Evolutionary conservation across 2,797 vertebrate genomes (phyloP).

Genomic region (Lateolabrax maculatus): DNA sequence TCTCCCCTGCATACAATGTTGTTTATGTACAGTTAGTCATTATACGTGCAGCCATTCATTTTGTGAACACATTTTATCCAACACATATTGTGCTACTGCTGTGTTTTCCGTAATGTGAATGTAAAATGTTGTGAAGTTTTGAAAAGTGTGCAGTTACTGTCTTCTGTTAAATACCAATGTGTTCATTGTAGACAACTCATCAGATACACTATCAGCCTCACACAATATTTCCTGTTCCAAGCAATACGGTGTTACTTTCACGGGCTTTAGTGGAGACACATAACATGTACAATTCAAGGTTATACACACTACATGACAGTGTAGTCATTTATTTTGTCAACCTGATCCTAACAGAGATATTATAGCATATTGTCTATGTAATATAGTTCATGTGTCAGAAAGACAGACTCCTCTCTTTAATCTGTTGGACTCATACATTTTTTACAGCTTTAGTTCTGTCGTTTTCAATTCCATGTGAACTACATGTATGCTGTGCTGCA

Average conservation of each 20-base stretch:
- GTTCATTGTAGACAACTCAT: conserved; percentile 27
- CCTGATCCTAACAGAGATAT: conserved; percentile 15
- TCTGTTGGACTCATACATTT: conserved; percentile 37
- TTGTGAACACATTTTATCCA: conserved; percentile 5
- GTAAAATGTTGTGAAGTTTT: conserved; percentile 20
- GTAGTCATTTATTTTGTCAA: not conserved
- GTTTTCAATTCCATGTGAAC: conserved; percentile 36
- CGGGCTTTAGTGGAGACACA: conserved; percentile 16
- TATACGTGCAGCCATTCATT: conserved; percentile 4
- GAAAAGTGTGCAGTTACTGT: not conserved
- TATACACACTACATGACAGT: not conserved
- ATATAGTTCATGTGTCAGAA: not conserved
- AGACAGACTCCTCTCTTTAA: not conserved
- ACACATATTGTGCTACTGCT: conserved; percentile 14
- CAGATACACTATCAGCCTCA: conserved; percentile 57
- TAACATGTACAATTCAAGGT: conserved; percentile 15
- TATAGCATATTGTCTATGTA: not conserved
- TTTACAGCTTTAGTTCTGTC: conserved; percentile 42
- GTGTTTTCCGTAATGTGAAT: conserved; percentile 11
- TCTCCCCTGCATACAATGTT: conserved; percentile 23
- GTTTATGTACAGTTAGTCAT: conserved; percentile 22
- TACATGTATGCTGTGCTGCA: conserved; percentile 33
- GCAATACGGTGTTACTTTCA: conserved; percentile 44
- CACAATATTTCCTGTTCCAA: conserved; percentile 58
- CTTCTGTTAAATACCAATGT: conserved; percentile 22